Evolutionary conservation across 2,888 invertebrate species (phyloP), one percentile per base, ranked within the genome.

Genomic region (Diadegma fenestrale): DNA sequence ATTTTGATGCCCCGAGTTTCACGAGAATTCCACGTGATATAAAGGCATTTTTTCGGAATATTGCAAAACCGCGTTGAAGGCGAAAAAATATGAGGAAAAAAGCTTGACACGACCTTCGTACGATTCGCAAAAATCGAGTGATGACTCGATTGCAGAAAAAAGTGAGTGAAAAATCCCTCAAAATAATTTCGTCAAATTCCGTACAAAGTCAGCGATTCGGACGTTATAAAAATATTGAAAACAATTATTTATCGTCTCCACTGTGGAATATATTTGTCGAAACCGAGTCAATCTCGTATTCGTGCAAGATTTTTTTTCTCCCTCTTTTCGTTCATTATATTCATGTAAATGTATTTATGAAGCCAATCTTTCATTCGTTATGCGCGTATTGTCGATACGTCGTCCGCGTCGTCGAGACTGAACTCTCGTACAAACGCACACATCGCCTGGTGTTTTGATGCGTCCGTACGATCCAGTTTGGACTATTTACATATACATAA

Each of bases 331-430:
- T 61, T 41, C 33, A 37, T 22, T 45, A 64, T 30, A 64, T 22
- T 54, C 54, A 19, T 22, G 54, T 12, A 22, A 54, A 22, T 22
- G 12, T 54, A n/a, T 4, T 4, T 12, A 22, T 10, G 33, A 6
- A 12, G 69, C 43, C 72, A 75, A 80, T 75, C 63, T 75, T 33
- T 41, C 75, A 71, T 76, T 75, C 72, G 43, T 76, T 76, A 76
- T 63, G 43, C 66, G n/a, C 30, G 69, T 64, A 71, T 80, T 71
- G 80, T 84, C 75, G 54, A 76, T 75, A 41, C 48, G 63, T n/a
- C 61, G 68, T 82, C 63, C 69, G 30, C 48, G 63, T n/a, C 61
- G 68, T 82, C 63, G 41, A 54, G 41, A 72, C 19, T 37, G 14
- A 72, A 41, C 19, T 19, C 12, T 19, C 12, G 30, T 69, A 14